Evolutionary conservation across 2,888 invertebrate genomes (phyloP).

Genomic region (Andrena hattorfiana): DNA sequence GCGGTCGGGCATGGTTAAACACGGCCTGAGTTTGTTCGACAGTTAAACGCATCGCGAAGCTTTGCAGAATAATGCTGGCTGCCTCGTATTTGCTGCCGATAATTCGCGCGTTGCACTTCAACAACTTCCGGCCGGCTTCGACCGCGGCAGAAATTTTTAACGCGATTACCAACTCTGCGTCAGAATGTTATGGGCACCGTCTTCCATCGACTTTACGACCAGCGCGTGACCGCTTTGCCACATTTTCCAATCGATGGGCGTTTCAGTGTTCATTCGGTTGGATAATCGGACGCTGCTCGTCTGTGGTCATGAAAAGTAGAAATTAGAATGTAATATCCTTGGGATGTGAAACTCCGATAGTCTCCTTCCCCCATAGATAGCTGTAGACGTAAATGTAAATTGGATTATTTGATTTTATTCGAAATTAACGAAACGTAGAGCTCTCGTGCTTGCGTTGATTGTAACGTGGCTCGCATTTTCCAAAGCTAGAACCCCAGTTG

Average conservation of each 20-base stretch:
- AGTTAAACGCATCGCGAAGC: slow-evolving; percentile 37
- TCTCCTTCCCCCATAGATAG: too few species aligned
- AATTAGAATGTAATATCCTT: too few species aligned
- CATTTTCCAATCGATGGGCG: too few species aligned
- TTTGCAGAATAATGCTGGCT: slow-evolving; percentile 43
- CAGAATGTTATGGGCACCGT: too few species aligned
- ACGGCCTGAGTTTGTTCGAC: slow-evolving; percentile 22
- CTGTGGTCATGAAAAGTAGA: too few species aligned
- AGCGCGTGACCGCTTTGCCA: too few species aligned
- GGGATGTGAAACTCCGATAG: too few species aligned
- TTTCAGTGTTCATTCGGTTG: too few species aligned
- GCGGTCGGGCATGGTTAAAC: slow-evolving; percentile 31
- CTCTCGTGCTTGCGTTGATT: too few species aligned
- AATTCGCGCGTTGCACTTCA: slow-evolving; percentile 22
- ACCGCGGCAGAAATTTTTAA: background rate
- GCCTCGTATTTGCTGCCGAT: slow-evolving; percentile 14
- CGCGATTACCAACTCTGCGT: background rate
- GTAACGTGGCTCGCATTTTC: slow-evolving; percentile 2
- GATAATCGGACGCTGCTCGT: too few species aligned
- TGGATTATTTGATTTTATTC: background rate
- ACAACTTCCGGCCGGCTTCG: background rate
- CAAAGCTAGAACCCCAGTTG: background rate
- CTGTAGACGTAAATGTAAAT: too few species aligned
- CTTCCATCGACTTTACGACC: too few species aligned
- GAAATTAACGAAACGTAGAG: background rate